These are phyloP conservation scores for Gordius sp. DNA, from an alignment of 2,888 invertebrate genomes.

Conservation along the genomic window DNA sequence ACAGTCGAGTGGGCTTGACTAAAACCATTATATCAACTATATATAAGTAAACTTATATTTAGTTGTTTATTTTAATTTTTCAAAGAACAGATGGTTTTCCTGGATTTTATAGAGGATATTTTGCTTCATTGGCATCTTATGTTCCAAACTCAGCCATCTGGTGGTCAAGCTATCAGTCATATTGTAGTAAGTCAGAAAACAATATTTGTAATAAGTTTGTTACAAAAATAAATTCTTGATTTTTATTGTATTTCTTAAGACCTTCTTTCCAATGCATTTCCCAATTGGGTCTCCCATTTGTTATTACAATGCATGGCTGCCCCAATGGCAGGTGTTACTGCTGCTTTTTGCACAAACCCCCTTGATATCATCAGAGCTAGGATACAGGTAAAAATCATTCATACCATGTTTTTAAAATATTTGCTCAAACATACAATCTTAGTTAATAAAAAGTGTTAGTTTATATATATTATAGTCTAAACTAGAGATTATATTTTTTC, in stretches of 20 bases:
- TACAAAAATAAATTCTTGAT: neutral
- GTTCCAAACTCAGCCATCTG: conserved; percentile 88
- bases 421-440: no score
- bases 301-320: conserved; percentile 63
- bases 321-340: conserved; percentile 66
- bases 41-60: conserved; percentile 8
- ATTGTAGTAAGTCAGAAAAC: conserved; percentile 48
- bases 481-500: no score
- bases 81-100: conserved; percentile 41
- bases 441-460: no score
- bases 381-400: conserved; percentile 50
- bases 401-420: no score
- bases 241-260: conserved; percentile 35
- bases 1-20: neutral
- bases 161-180: conserved; percentile 80
- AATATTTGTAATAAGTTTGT: neutral
- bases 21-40: neutral
- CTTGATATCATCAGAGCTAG: conserved; percentile 69
- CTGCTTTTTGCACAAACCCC: conserved; percentile 75
- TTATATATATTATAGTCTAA: no score
- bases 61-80: neutral
- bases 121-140: conserved; percentile 65
- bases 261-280: conserved; percentile 44
- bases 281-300: conserved; percentile 49
- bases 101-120: conserved; percentile 76